These are phyloP conservation scores for Dendroctonus ponderosae DNA, from an alignment of 1,140 invertebrate genomes.

Conservation along the genomic window DNA sequence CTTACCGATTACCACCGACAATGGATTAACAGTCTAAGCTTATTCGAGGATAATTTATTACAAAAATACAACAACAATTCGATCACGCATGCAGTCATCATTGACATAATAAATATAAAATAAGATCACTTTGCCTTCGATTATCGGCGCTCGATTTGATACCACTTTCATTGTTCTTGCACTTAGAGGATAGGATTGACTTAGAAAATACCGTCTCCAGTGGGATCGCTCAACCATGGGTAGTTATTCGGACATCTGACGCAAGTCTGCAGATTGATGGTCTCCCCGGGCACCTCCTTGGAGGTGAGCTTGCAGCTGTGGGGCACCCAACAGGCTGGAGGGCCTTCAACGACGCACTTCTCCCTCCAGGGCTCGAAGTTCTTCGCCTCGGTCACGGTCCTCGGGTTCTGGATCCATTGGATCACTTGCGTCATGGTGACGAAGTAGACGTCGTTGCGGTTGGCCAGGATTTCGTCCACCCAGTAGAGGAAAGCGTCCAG, in stretches of 20 bases:
- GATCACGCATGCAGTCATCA: slow-evolving; percentile 41
- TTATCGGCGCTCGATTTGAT: slow-evolving; percentile 7
- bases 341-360: slow-evolving; percentile 81
- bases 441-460: slow-evolving; percentile 92
- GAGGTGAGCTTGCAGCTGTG: slow-evolving; percentile 87
- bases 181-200: slow-evolving; percentile 21
- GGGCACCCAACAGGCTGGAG: slow-evolving; percentile 80
- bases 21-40: slow-evolving; percentile 43
- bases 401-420: slow-evolving; percentile 94
- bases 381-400: slow-evolving; percentile 79
- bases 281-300: slow-evolving; percentile 90
- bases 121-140: slow-evolving; percentile 42
- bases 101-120: slow-evolving; percentile 37
- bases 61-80: slow-evolving; percentile 41
- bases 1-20: slow-evolving; percentile 12
- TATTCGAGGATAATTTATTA: slow-evolving; percentile 42
- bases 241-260: slow-evolving; percentile 91
- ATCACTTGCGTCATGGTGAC: slow-evolving; percentile 97
- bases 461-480: slow-evolving; percentile 87
- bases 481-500: slow-evolving; percentile 91
- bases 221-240: slow-evolving; percentile 91
- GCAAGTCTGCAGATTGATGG: slow-evolving; percentile 90
- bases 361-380: slow-evolving; percentile 94
- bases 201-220: slow-evolving; percentile 76
- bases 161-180: neutral